Percentiles rank a stretch among this genome's conserved stretches.
Conservation (phyloP, 2,888 invertebrate species). For the Antheraea yamamai region DNA sequence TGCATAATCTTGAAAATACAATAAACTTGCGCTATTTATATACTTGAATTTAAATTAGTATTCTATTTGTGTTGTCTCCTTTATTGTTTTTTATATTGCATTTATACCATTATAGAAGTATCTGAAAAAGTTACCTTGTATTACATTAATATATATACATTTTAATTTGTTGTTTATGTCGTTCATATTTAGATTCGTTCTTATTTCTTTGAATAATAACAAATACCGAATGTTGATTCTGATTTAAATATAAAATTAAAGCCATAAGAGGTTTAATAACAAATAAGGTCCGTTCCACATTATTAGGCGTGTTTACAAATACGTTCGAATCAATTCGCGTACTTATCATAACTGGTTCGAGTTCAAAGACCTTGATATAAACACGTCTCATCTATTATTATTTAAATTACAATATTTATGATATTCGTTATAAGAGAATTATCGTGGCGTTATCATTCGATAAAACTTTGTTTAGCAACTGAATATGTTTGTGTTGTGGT, state of each 20-base stretch:
- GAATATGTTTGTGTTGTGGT: not conserved
- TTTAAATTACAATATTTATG: slow-evolving; percentile 21
- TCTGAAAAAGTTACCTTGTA: not conserved
- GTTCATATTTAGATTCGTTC: not conserved
- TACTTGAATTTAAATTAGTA: no score
- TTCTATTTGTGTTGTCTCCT: no score
- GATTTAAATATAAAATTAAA: not conserved
- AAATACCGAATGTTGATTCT: not conserved
- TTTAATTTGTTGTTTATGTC: not conserved
- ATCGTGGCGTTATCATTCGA: not conserved
- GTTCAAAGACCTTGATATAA: slow-evolving; percentile 49
- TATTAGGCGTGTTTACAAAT: slow-evolving; percentile 49
- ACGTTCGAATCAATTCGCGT: slow-evolving; percentile 40
- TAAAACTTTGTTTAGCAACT: not conserved
- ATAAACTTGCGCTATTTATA: no score
- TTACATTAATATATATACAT: not conserved
- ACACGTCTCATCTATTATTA: slow-evolving; percentile 13
- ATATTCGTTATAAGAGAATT: slow-evolving; percentile 24
- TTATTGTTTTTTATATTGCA: no score
- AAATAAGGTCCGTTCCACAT: not conserved
- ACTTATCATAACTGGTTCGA: slow-evolving; percentile 48
- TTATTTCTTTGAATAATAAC: not conserved
- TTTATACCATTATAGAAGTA: no score
- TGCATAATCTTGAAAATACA: no score
- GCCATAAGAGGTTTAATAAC: not conserved